Conservation (phyloP, 2,888 invertebrate species). For the Sesia apiformis region DNA sequence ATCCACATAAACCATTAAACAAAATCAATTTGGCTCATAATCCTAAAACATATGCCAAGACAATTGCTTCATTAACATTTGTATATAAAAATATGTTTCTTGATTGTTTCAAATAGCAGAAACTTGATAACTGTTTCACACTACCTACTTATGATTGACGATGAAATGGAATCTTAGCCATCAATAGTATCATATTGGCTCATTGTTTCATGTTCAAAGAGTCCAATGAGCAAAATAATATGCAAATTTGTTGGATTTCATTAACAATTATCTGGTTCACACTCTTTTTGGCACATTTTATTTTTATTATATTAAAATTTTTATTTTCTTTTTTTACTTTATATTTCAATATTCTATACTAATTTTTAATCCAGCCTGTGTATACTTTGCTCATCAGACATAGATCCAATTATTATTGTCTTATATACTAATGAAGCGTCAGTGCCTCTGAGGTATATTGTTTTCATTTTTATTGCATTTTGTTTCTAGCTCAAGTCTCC, state of each 20-base stretch:
- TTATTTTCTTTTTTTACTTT: neutral
- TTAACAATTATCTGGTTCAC: conserved; percentile 1
- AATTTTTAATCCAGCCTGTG: neutral
- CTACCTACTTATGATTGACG: too few relatives aligned
- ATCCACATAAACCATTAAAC: conserved; percentile 16
- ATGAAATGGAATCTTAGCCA: too few relatives aligned
- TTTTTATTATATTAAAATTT: conserved; percentile 23
- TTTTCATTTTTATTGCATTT: conserved; percentile 39
- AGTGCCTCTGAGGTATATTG: conserved; percentile 62
- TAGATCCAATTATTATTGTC: conserved; percentile 37
- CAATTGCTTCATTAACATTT: conserved; percentile 17
- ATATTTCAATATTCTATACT: neutral
- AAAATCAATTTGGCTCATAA: conserved; percentile 54
- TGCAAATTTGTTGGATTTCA: neutral
- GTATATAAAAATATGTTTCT: too few relatives aligned
- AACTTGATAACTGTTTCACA: too few relatives aligned
- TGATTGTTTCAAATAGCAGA: too few relatives aligned
- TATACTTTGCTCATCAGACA: conserved; percentile 30
- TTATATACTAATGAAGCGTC: conserved; percentile 55
- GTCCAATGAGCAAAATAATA: conserved; percentile 24
- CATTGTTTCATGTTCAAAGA: conserved; percentile 5
- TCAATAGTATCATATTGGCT: neutral
- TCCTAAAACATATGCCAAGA: conserved; percentile 50
- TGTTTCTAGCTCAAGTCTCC: conserved; percentile 30
- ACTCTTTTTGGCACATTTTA: conserved; percentile 53